Base-by-base conservation (phyloP, 2,797 vertebrate species). In the Heliangelus exortis region DNA sequence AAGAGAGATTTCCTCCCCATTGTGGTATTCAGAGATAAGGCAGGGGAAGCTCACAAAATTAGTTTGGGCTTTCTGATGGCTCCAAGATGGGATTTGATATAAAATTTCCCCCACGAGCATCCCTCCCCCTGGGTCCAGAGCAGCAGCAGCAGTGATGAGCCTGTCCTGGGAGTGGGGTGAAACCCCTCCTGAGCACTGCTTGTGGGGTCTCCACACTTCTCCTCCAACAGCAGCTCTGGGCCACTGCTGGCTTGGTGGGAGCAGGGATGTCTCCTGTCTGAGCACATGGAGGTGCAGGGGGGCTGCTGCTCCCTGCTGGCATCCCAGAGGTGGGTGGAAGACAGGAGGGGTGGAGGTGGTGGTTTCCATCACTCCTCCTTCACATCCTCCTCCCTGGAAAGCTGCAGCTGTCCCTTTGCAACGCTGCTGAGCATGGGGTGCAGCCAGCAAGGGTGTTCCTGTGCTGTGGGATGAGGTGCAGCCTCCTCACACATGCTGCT, bases 251-350 rank as follows among this genome's bases (percentile, higher is more conserved):
- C 6, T 33, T 34, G 33, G 28, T 10, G 72, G 50, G 36, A 31
- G 31, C 36, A 26, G 48, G 25, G 33, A 39, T 11, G 43, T 51
- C 26, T 54, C 61, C 18, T 6, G 4, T 6, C 34, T 2, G 7
- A 48, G 17, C 16, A n/a, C 3, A 4, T 10, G 55, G 28, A 51
- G 73, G 15, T 20, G 1, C 1, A 3, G 21, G 29, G 41, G 28
- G 45, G 45, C 36, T 74, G 51, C 15, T 34, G 77, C 12, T 26
- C 50, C 3, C 0, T n/a, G n/a, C 12, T 26, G 65, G 21, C 1
- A 4, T 15, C 29, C 33, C 3, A 0, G 47, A 2, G 20, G 15
- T 0, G 15, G 8, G 22, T 9, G 21, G 22, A 29, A 58, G 55
- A 23, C 3, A 3, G n/a, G 50, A 50, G 8, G 36, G 21, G 15